phyloP scores from a whole-genome alignment of 2,888 invertebrate species.

The Pantelozetes paolii region DNA sequence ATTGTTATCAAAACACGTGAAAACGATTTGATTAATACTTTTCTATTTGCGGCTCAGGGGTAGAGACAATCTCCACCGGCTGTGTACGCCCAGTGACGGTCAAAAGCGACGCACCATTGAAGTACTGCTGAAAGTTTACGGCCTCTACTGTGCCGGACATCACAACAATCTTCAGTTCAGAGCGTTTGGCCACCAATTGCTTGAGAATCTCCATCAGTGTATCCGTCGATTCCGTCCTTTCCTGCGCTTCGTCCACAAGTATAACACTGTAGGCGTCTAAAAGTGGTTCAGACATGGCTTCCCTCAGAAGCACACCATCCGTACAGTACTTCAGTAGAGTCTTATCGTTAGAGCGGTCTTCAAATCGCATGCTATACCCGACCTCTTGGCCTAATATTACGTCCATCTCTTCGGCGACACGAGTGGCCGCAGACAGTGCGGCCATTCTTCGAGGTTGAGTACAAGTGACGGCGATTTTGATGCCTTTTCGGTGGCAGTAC shows the following conservation, averaged over 20 bases:
- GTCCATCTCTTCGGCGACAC: conserved; percentile 58
- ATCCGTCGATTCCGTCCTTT: conserved; percentile 89
- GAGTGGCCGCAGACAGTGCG: conserved; percentile 55
- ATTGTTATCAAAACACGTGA: too few relatives aligned
- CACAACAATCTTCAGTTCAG: conserved; percentile 94
- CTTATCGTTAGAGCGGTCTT: conserved; percentile 89
- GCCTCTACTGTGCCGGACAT: conserved; percentile 85
- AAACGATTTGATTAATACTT: too few relatives aligned
- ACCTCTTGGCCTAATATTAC: conserved; percentile 56
- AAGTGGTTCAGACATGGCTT: conserved; percentile 66
- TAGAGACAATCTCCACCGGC: conserved; percentile 96
- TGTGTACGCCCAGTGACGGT: conserved; percentile 95
- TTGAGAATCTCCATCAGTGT: conserved; percentile 80
- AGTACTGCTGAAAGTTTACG: conserved; percentile 87
- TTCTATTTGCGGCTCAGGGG: conserved; percentile 80
- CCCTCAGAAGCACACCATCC: conserved; percentile 87
- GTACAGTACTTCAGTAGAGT: conserved; percentile 86
- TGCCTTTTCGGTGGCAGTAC: conserved; percentile 62
- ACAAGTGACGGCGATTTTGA: conserved; percentile 71
- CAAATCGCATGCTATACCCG: conserved; percentile 84
- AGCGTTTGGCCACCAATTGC: conserved; percentile 72
- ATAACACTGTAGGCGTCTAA: conserved; percentile 66
- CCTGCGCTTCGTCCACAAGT: conserved; percentile 91
- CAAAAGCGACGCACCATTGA: conserved; percentile 93
- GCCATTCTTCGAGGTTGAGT: conserved; percentile 55